phyloP scores from a whole-genome alignment of 2,113 vertebrate species.

The Illadopsis cleaveri region DNA sequence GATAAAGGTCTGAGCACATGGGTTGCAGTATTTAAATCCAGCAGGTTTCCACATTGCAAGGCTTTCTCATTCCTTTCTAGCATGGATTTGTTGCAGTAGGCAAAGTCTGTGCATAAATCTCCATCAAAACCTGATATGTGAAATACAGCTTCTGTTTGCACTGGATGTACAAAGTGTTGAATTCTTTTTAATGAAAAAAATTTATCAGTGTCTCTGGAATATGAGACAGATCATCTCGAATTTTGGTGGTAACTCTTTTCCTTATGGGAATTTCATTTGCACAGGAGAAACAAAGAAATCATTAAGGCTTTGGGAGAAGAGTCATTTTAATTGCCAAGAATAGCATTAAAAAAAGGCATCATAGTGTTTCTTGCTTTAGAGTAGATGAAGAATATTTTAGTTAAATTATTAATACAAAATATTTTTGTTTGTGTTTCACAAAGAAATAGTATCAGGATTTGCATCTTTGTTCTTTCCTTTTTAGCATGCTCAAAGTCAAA shows the following conservation, averaged over 20 bases:
- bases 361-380: neutral
- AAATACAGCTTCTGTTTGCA: neutral
- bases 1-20: neutral
- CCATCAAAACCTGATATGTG: neutral
- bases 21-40: neutral
- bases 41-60: neutral
- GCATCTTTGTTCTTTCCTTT: conserved; percentile 2
- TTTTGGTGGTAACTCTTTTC: conserved; percentile 16
- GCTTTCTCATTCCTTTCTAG: neutral
- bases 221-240: neutral
- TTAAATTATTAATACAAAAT: conserved; percentile 22
- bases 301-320: neutral
- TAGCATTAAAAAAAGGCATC: neutral
- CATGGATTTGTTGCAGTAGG: neutral
- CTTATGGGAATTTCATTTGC: neutral
- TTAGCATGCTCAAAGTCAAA: neutral
- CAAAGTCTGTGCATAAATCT: conserved; percentile 5
- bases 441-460: neutral
- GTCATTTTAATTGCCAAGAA: conserved; percentile 3
- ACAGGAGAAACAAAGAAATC: neutral
- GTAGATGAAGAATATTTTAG: neutral
- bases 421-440: neutral
- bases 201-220: neutral
- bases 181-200: conserved; percentile 40
- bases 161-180: neutral